Percentiles rank a stretch among this genome's conserved stretches.
phyloP scores from a whole-genome alignment of 2,113 vertebrate genomes.

The Caretta caretta region DNA sequence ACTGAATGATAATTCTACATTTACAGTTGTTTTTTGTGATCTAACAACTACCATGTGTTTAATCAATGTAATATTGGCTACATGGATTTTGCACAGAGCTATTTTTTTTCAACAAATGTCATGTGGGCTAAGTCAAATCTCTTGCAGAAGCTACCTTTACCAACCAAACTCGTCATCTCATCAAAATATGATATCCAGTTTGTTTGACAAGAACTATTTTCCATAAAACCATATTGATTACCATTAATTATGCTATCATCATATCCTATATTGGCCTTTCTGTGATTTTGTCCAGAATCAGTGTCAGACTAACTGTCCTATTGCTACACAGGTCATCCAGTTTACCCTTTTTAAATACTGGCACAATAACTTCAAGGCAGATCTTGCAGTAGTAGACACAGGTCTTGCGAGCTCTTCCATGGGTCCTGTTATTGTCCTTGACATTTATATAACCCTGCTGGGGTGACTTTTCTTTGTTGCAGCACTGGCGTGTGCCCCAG shows the following conservation, averaged over 20 bases:
- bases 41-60: background rate
- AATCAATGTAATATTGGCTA: background rate
- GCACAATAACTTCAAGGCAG: background rate
- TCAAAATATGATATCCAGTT: background rate
- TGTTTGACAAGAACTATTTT: background rate
- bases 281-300: accelerated
- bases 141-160: background rate
- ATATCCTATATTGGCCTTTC: background rate
- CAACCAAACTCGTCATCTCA: background rate
- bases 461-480: no score
- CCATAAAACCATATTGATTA: background rate
- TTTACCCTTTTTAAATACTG: background rate
- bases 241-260: background rate
- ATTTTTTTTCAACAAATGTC: background rate
- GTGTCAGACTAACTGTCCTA: background rate
- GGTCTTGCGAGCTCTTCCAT: no score
- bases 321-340: background rate
- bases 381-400: no score
- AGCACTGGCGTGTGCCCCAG: no score
- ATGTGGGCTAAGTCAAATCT: background rate
- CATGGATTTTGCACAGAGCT: background rate
- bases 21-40: background rate
- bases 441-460: no score
- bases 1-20: background rate
- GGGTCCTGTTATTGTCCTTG: no score